Evolutionary conservation across 2,797 vertebrate species (phyloP).

Genomic region (Ciconia nigra): DNA sequence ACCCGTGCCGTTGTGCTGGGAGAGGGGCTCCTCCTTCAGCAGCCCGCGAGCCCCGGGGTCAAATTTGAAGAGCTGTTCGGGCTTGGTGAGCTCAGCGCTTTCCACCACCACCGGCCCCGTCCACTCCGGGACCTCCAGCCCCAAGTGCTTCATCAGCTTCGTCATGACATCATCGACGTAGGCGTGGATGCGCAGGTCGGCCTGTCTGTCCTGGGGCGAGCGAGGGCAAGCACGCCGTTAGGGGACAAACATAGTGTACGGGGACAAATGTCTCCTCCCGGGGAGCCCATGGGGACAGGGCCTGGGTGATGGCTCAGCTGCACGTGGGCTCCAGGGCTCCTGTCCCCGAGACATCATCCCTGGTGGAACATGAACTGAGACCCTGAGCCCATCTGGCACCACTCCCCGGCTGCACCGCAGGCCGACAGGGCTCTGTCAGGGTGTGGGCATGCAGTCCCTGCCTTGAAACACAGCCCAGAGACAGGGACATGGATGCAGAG

Average conservation of each 20-base stretch:
- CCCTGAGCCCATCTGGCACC: background rate
- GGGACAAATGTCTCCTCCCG: background rate
- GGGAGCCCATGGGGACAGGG: background rate
- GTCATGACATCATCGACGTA: conserved; percentile 92
- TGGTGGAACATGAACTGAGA: background rate
- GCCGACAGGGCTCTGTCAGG: background rate
- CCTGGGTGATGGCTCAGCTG: background rate
- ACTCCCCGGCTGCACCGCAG: fast-evolving
- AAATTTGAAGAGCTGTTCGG: background rate
- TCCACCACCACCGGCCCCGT: conserved; percentile 81
- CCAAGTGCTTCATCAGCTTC: conserved; percentile 86
- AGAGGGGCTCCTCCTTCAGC: background rate
- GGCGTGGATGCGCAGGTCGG: conserved; percentile 85
- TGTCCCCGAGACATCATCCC: fast-evolving
- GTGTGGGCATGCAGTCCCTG: fast-evolving
- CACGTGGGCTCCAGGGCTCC: background rate
- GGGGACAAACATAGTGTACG: fast-evolving
- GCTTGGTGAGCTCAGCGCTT: background rate
- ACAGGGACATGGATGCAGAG: fast-evolving
- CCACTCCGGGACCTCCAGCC: conserved; percentile 89
- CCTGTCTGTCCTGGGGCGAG: conserved; percentile 85
- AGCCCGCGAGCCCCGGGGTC: background rate
- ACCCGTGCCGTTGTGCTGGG: background rate
- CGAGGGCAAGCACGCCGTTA: fast-evolving
- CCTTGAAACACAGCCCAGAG: background rate